Conservation (phyloP, 2,113 vertebrate genomes). For the Probosciger aterrimus region DNA sequence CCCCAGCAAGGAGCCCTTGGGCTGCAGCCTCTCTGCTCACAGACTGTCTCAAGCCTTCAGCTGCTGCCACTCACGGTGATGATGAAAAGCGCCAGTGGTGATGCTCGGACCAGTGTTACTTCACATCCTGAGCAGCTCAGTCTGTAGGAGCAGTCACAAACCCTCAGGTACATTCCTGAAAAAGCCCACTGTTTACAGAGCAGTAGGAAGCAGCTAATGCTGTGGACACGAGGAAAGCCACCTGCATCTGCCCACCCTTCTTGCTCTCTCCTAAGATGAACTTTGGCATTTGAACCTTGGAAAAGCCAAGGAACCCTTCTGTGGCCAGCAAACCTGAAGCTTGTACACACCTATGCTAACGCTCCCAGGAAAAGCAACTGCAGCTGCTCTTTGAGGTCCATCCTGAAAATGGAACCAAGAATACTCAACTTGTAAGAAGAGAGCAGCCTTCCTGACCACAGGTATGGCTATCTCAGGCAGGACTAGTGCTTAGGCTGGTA, state of each 20-base stretch:
- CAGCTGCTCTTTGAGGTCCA: background rate
- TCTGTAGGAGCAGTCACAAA: background rate
- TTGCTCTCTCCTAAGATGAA: background rate
- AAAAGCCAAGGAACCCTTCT: background rate
- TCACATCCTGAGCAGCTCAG: background rate
- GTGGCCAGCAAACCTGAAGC: background rate
- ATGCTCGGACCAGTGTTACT: background rate
- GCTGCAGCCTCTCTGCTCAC: background rate
- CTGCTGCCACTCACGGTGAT: too few species aligned
- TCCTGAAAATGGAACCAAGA: background rate
- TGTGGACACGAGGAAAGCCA: background rate
- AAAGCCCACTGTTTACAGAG: too few species aligned
- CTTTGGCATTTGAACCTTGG: background rate
- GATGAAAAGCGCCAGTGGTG: background rate
- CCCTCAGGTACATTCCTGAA: background rate
- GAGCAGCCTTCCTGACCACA: rapidly evolving
- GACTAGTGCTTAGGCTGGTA: background rate
- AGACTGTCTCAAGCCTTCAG: background rate
- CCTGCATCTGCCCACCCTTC: background rate
- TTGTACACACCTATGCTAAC: background rate
- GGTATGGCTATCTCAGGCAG: background rate
- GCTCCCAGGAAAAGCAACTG: background rate
- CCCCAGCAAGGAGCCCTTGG: background rate
- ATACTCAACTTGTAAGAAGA: too few species aligned
- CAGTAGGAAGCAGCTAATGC: background rate